Evolutionary conservation across 2,888 invertebrate species (phyloP).

Genomic region (Rhogogaster chlorosoma): DNA sequence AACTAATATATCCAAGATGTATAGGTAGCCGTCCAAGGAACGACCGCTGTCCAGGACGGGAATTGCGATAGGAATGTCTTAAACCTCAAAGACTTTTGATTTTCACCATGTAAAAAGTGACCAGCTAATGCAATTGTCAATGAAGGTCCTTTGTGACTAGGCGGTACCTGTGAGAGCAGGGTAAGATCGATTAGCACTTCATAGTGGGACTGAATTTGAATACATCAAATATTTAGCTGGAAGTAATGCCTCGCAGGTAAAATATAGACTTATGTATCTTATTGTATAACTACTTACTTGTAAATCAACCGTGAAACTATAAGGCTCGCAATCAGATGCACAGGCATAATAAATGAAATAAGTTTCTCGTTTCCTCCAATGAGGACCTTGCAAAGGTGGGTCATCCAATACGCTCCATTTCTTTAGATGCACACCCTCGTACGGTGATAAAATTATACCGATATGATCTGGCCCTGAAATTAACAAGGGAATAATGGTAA

Average conservation of each 20-base stretch:
- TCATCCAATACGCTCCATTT: conserved; percentile 82
- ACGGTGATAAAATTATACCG: conserved; percentile 83
- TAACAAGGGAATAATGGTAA: not conserved
- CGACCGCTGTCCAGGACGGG: conserved; percentile 84
- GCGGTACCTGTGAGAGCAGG: conserved; percentile 72
- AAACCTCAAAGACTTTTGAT: conserved; percentile 79
- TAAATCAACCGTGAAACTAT: conserved; percentile 82
- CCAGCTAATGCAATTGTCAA: conserved; percentile 82
- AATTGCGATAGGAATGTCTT: conserved; percentile 81
- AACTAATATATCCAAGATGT: conserved; percentile 81
- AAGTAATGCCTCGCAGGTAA: not conserved
- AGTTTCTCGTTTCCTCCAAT: conserved; percentile 81
- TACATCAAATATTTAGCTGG: not conserved
- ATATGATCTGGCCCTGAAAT: conserved; percentile 84
- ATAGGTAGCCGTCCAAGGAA: conserved; percentile 86
- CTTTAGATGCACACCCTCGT: conserved; percentile 79
- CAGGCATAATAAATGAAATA: conserved; percentile 86
- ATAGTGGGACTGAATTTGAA: not conserved
- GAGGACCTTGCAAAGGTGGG: conserved; percentile 80
- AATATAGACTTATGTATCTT: not conserved
- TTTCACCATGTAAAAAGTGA: conserved; percentile 81
- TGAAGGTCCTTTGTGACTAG: conserved; percentile 74
- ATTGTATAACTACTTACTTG: conserved; percentile 78
- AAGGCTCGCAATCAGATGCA: conserved; percentile 81
- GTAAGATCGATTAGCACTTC: not conserved